Conservation (phyloP, 2,888 invertebrate genomes). For the Leptura quadrifasciata region DNA sequence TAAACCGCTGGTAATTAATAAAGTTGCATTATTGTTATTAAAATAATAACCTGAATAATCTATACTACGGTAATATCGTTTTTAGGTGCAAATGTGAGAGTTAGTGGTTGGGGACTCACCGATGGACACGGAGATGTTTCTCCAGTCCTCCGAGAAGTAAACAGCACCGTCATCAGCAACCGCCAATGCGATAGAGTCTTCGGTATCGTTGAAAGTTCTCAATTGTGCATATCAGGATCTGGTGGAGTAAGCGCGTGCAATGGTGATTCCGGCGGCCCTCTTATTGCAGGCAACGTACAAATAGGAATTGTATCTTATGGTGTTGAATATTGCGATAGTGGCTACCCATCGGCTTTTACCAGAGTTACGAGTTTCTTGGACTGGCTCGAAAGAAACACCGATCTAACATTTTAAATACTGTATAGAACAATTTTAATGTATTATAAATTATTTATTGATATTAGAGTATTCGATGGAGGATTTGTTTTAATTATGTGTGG, state of each 20-base stretch:
- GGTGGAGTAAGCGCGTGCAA: slow-evolving; percentile 46
- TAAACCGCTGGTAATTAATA: no score
- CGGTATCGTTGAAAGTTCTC: slow-evolving; percentile 30
- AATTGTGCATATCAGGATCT: slow-evolving; percentile 49
- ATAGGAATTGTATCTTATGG: slow-evolving; percentile 55
- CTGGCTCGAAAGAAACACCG: slow-evolving; percentile 44
- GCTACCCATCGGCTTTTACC: slow-evolving; percentile 48
- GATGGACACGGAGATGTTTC: slow-evolving; percentile 43
- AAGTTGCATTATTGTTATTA: no score
- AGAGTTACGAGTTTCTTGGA: slow-evolving; percentile 49
- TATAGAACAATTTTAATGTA: neutral
- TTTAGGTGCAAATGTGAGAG: slow-evolving; percentile 40
- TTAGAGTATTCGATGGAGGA: no score
- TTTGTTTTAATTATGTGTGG: no score
- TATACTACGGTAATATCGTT: neutral
- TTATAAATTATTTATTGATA: neutral
- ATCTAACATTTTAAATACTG: neutral
- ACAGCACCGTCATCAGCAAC: slow-evolving; percentile 50
- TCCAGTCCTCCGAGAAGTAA: slow-evolving; percentile 46
- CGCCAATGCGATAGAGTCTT: slow-evolving; percentile 40
- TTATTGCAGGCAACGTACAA: slow-evolving; percentile 45
- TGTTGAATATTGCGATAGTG: slow-evolving; percentile 36
- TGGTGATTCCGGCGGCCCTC: slow-evolving; percentile 57
- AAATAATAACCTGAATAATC: no score
- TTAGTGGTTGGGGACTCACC: slow-evolving; percentile 58